Conservation (phyloP, 2,797 vertebrate species). For the Limnodromus scolopaceus region DNA sequence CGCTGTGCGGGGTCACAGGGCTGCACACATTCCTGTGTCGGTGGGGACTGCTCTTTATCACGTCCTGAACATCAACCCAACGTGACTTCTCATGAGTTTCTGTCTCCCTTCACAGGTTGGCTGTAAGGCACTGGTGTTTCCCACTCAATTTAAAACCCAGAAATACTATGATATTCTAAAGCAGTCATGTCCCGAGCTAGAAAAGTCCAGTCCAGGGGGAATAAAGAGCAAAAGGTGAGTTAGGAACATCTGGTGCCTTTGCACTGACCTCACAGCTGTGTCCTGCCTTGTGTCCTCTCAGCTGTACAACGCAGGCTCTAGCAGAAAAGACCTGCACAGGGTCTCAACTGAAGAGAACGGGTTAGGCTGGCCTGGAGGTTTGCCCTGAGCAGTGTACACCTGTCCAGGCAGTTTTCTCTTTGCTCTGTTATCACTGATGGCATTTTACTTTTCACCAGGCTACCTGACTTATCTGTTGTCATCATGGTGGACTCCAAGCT, state of each 20-base stretch:
- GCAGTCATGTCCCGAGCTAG: slow-evolving; percentile 89
- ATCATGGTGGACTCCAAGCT: slow-evolving; percentile 83
- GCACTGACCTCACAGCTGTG: neutral
- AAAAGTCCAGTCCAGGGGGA: slow-evolving; percentile 81
- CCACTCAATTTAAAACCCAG: slow-evolving; percentile 87
- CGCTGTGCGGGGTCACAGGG: neutral
- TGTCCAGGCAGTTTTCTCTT: neutral
- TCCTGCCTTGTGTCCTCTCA: neutral
- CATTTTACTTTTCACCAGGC: slow-evolving; percentile 67
- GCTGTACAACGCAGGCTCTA: neutral
- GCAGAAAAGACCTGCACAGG: neutral
- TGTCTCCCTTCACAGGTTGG: slow-evolving; percentile 81
- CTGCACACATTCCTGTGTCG: accelerated
- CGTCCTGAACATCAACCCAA: neutral
- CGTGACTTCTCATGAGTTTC: neutral
- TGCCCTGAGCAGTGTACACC: accelerated
- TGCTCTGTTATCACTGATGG: neutral
- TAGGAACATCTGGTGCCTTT: neutral
- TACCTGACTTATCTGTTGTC: slow-evolving; percentile 86
- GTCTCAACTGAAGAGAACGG: neutral
- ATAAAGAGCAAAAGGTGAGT: slow-evolving; percentile 88
- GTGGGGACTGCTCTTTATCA: neutral
- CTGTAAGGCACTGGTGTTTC: slow-evolving; percentile 91
- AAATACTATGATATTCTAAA: slow-evolving; percentile 89
- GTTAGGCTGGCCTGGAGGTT: neutral